Conservation (phyloP, 1,140 invertebrate genomes). For the Drosophila albomicans region DNA sequence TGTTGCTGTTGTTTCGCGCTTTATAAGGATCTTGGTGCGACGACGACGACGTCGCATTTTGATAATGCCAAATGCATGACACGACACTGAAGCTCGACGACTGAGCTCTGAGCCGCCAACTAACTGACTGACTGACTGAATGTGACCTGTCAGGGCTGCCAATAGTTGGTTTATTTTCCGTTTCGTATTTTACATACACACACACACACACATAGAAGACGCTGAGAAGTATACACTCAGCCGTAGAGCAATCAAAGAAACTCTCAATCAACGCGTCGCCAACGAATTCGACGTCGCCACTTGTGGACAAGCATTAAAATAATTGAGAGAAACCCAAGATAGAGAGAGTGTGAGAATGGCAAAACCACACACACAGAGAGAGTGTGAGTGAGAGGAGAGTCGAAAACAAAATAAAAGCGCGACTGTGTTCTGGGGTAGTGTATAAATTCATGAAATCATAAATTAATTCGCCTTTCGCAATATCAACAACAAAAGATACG, state of each 20-base stretch:
- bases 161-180: conserved; percentile 26
- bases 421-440: conserved; percentile 23
- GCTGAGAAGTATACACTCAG: conserved; percentile 28
- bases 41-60: conserved; percentile 64
- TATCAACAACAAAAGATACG: conserved; percentile 25
- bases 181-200: conserved; percentile 29
- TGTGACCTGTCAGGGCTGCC: conserved; percentile 42
- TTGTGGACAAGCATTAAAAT: conserved; percentile 57
- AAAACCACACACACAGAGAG: not conserved
- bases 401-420: not conserved
- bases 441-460: conserved; percentile 72
- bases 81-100: conserved; percentile 47
- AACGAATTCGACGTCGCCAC: conserved; percentile 74
- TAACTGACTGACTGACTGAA: conserved; percentile 27
- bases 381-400: not conserved
- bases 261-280: conserved; percentile 78
- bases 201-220: conserved; percentile 26
- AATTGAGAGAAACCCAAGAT: conserved; percentile 24
- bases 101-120: conserved; percentile 31
- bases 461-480: conserved; percentile 69
- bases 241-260: conserved; percentile 67
- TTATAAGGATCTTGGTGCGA: conserved; percentile 64
- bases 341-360: conserved; percentile 8
- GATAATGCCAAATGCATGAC: conserved; percentile 46
- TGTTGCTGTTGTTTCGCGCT: conserved; percentile 38